Evolutionary conservation across 2,888 invertebrate genomes (phyloP), one percentile per base, ranked within the genome.

Genomic region (Steinernema carpocapsae): DNA sequence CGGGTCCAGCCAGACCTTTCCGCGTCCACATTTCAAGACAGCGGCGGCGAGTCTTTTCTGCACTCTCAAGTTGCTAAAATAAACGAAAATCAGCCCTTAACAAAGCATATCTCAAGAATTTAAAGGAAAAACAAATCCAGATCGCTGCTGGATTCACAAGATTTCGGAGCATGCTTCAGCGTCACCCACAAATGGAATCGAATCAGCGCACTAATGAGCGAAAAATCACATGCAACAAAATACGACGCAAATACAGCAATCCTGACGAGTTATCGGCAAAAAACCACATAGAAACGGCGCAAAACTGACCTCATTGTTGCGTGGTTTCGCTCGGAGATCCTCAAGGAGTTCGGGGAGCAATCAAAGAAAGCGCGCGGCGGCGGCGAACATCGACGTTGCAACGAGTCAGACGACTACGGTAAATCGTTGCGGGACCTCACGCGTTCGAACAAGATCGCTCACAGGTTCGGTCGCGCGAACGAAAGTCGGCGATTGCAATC

Each of bases 41-140:
- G 95, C 94, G 92, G 99, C 94, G 89, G 99, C 97, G 85, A 99
- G 93, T 92, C 99, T 94, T 93, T 99, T 99, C 90, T 99, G 99
- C 85, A 97, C 92, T 90, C 94, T 94, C 88, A 96, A 91, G 88
- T 95, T 94, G 75, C 86, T 86, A 76, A 80, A 85, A 82, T 48
- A 1, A 6, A 10, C 37, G 37, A n/a, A 37, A 37, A 37, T 6
- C 10, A 37, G 37, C 70, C 12, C 72, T 72, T 72, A 48, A 22
- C 46, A 45, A 46, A 26, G 56, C 14, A 72, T 17, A 22, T 14
- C 32, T 32, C 14, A 12, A 3, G n/a, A 45, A 10, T 52, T 45
- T 22, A n/a, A n/a, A n/a, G n/a, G n/a, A n/a, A n/a, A 19, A 24
- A 51, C 37, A 10, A 10, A 37, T 37, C 10, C 10, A 3, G 37